Evolutionary conservation across 2,797 vertebrate species (phyloP).

Genomic region (Danio choprae): DNA sequence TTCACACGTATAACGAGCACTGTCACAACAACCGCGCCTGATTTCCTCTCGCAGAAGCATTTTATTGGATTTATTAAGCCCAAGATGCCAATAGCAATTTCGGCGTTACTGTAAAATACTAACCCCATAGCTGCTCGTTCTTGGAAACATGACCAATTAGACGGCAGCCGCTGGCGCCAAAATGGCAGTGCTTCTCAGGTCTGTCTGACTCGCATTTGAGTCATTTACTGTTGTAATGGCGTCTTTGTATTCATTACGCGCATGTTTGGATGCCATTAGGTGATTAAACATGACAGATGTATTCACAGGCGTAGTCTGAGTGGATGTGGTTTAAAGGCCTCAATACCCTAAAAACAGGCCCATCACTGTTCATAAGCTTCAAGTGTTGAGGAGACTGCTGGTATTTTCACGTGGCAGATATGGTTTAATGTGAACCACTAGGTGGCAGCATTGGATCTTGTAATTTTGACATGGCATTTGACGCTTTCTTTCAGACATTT

Average conservation of each 20-base stretch:
- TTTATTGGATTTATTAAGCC: slow-evolving; percentile 54
- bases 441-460: slow-evolving; percentile 64
- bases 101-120: slow-evolving; percentile 52
- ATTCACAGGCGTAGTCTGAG: slow-evolving; percentile 10
- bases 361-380: not conserved
- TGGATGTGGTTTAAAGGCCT: not conserved
- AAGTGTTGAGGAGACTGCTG: not conserved
- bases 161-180: slow-evolving; percentile 66
- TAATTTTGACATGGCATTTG: not conserved
- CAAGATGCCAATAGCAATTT: slow-evolving; percentile 53
- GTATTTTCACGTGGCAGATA: not conserved
- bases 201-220: slow-evolving; percentile 70
- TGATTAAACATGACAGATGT: slow-evolving; percentile 66
- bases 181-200: slow-evolving; percentile 69
- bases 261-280: slow-evolving; percentile 77
- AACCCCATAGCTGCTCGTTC: slow-evolving; percentile 69
- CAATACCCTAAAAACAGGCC: not conserved
- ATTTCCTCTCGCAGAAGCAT: slow-evolving; percentile 45
- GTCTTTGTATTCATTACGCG: slow-evolving; percentile 71
- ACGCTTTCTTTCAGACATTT: slow-evolving; percentile 57
- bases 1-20: slow-evolving; percentile 39
- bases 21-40: slow-evolving; percentile 47
- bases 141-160: slow-evolving; percentile 72
- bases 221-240: slow-evolving; percentile 75
- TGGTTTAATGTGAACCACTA: slow-evolving; percentile 70